Conservation (phyloP, 2,113 vertebrate genomes). For the Lepidothrix coronata region DNA sequence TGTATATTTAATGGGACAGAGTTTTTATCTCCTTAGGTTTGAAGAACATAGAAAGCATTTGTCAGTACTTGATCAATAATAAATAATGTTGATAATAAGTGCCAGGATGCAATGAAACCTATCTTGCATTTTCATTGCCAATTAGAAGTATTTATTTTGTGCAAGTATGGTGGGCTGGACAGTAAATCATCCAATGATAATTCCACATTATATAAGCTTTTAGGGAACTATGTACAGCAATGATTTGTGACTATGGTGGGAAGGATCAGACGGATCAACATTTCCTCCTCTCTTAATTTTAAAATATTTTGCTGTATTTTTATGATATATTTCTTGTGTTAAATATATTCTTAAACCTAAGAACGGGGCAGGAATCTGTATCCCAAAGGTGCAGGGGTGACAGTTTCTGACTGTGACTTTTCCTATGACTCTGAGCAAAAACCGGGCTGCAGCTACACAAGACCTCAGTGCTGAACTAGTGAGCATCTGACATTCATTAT, state of each 20-base stretch:
- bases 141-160: not conserved
- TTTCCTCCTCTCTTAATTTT: not conserved
- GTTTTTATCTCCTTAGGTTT: not conserved
- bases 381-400: not conserved
- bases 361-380: not conserved
- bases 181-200: not conserved
- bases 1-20: not conserved
- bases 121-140: not conserved
- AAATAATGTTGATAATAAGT: conserved; percentile 6
- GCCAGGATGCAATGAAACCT: conserved; percentile 6
- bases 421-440: not conserved
- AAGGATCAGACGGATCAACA: not conserved
- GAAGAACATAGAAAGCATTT: conserved; percentile 3
- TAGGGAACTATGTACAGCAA: not conserved
- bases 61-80: conserved; percentile 31
- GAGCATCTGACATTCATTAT: not conserved
- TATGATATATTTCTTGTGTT: not conserved
- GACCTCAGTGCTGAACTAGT: not conserved
- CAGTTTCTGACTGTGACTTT: not conserved
- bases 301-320: not conserved
- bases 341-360: not conserved
- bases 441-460: not conserved
- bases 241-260: not conserved
- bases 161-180: not conserved
- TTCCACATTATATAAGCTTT: not conserved